Base-by-base conservation (phyloP, 2,888 invertebrate genomes). In the Latrodectus elegans region DNA sequence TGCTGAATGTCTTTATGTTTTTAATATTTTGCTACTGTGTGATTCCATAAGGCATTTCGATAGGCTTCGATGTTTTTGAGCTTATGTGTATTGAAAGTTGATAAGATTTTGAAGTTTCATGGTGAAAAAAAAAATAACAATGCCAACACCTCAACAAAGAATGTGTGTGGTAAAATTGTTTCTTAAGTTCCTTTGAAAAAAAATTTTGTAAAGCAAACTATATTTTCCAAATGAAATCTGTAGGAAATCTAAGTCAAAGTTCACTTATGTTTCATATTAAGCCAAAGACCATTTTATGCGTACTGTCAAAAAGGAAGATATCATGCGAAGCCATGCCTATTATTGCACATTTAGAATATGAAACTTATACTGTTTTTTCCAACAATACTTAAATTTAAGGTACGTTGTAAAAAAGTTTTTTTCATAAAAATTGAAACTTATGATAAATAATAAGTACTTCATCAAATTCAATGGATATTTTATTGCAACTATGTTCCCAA, bases 261-360 rank as follows among this genome's bases (percentile, higher is more conserved):
- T 84, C 52, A 52, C 12, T 22, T 14, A n/a, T 52, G 26, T 73
- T 84, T 55, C 22, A 68, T 17, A 49, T 78, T 73, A 55, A 75
- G 79, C 79, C 75, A 85, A 85, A 85, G 70, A 80, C 53, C 15
- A 55, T 70, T 85, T 78, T 85, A 68, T 74, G 67, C 73, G 75
- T 74, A 70, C 49, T 53, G 11, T 67, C 52, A 55, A 68, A 17
- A 64, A 51, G 52, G 49, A 70, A 78, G 38, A 70, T 52, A 67
- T 67, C 55, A 73, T 68, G 78, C 73, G 52, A 22, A 70, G 3
- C n/a, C 52, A 72, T 22, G 84, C 71, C 52, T 75, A 55, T 76
- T 64, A 15, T n/a, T 79, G 78, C 78, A 84, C 73, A 79, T 15
- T 73, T 26, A 53, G 71, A 70, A 72, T 67, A 73, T 84, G 49